These are phyloP conservation scores for Epizoanthus scotinus DNA, from an alignment of 92 coral and sea anemone species.

Conservation along the genomic window DNA sequence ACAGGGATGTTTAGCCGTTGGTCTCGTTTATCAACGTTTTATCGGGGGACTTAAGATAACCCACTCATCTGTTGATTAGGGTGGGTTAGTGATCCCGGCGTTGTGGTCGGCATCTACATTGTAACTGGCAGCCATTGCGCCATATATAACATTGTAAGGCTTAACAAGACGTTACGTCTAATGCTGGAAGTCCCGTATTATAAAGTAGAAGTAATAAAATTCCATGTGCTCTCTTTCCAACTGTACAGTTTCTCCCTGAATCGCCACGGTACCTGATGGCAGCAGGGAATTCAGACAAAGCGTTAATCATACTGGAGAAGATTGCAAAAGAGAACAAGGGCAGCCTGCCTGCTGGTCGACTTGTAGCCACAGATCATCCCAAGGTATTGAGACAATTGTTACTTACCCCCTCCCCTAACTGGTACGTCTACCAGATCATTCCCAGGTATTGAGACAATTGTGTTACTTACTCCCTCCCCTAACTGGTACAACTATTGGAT, in stretches of 20 bases:
- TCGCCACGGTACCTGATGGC: constrained; percentile 87
- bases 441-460: background rate
- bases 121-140: too few relatives aligned
- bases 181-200: too few relatives aligned
- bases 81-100: too few relatives aligned
- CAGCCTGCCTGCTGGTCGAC: constrained; percentile 78
- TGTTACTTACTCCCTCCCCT: background rate
- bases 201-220: too few relatives aligned
- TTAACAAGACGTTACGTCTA: too few relatives aligned
- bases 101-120: too few relatives aligned
- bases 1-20: too few relatives aligned
- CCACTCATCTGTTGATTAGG: too few relatives aligned
- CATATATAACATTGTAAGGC: too few relatives aligned
- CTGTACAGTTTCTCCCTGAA: constrained; percentile 80
- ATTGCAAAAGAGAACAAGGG: constrained; percentile 79
- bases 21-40: too few relatives aligned
- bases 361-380: constrained; percentile 58
- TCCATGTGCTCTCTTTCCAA: too few relatives aligned
- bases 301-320: constrained; percentile 59
- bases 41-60: too few relatives aligned
- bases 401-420: background rate
- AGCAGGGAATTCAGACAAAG: constrained; percentile 78
- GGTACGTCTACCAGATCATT: background rate
- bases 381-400: constrained; percentile 31
- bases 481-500: background rate